A percentile compares a stretch with the other conserved stretches of the same genome.
phyloP scores from a whole-genome alignment of 23 tunicate genomes.

The Pegea sp. region DNA sequence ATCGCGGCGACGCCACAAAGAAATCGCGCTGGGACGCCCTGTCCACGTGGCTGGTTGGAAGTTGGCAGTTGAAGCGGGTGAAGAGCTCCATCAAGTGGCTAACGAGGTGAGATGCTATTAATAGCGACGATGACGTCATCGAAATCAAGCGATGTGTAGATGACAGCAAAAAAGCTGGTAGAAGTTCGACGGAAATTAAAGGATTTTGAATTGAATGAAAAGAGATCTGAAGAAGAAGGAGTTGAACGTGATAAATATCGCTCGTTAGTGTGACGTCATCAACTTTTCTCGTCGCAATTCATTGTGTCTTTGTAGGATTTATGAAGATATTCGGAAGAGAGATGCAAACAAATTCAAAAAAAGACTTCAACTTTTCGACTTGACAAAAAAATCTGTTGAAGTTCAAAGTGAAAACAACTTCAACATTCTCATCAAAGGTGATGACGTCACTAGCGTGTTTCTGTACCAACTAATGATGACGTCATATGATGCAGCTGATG shows the following conservation, averaged over 20 bases:
- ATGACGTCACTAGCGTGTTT: too few species aligned
- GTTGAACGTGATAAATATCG: slow-evolving; percentile 4
- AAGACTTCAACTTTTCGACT: background rate
- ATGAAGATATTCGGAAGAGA: slow-evolving; percentile 5
- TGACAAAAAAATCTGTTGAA: background rate
- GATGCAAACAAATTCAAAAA: background rate
- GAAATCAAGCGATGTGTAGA: slow-evolving; percentile 2
- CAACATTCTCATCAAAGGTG: slow-evolving; percentile 5
- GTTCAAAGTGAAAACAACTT: background rate
- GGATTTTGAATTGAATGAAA: slow-evolving; percentile 6
- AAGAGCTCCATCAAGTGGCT: slow-evolving; percentile 24
- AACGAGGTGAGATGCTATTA: slow-evolving; percentile 14
- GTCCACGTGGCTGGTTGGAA: slow-evolving; percentile 62
- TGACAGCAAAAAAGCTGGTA: slow-evolving; percentile 30
- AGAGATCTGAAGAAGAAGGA: slow-evolving; percentile 5
- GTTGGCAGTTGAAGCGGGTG: slow-evolving; percentile 34
- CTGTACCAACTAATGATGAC: too few species aligned
- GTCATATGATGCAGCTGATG: too few species aligned
- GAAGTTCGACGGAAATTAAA: slow-evolving; percentile 14
- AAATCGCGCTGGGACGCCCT: slow-evolving; percentile 23
- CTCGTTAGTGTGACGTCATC: background rate
- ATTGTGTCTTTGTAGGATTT: slow-evolving; percentile 5
- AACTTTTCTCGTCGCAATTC: background rate
- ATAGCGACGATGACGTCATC: background rate
- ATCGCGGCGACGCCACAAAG: slow-evolving; percentile 4